Conservation (phyloP, 2,113 vertebrate genomes). For the Dasyurus viverrinus region DNA sequence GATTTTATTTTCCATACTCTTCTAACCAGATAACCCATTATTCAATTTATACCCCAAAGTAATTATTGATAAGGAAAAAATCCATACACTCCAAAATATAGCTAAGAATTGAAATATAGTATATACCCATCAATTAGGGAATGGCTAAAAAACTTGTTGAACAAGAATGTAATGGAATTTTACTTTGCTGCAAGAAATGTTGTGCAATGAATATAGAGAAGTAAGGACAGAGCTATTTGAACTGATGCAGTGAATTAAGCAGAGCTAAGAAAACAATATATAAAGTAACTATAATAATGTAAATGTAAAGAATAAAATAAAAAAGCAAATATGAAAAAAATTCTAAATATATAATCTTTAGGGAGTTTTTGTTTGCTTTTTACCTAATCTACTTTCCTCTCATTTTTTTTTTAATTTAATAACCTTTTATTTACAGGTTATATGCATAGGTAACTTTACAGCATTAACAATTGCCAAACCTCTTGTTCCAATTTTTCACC, state of each 20-base stretch:
- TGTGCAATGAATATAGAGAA: not conserved
- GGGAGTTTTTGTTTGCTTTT: not conserved
- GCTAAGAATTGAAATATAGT: not conserved
- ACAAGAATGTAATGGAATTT: not conserved
- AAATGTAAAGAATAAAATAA: not conserved
- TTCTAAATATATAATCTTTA: not conserved
- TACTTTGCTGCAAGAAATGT: not conserved
- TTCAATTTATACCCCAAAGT: not conserved
- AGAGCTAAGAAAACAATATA: not conserved
- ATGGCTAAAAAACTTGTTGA: not conserved
- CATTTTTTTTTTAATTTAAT: too few relatives aligned
- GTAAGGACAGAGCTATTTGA: not conserved
- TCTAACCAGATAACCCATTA: not conserved
- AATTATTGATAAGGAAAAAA: not conserved
- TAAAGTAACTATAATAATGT: not conserved
- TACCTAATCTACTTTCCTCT: not conserved
- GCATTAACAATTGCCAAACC: too few relatives aligned
- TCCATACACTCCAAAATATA: not conserved
- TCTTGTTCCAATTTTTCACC: too few relatives aligned
- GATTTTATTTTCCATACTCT: too few relatives aligned
- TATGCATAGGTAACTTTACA: too few relatives aligned
- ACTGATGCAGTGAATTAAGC: not conserved
- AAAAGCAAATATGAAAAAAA: not conserved
- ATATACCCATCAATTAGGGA: not conserved
- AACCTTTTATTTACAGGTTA: too few relatives aligned